Evolutionary conservation across 2,113 vertebrate genomes (phyloP), one percentile per base, ranked within the genome.

Genomic region (Mesoclemmys tuberculata): DNA sequence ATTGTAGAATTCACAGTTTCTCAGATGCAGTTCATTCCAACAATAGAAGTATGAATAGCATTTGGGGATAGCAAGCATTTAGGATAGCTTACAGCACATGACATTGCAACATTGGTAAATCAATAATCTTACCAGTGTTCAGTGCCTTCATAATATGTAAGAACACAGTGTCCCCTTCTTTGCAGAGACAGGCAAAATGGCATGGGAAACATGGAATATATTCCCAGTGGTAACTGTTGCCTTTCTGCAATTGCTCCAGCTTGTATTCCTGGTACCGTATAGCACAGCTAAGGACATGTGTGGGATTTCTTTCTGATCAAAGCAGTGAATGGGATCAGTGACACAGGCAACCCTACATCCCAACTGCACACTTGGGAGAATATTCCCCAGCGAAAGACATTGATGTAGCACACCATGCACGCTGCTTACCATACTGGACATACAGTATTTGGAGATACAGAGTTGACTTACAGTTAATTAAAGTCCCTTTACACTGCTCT

Each of bases 281-380:
- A 56, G 55, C 84, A 87, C 84, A 81, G 75, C 80, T 87, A 91
- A 82, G 58, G 78, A 94, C 46, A 29, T 95, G 95, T 81, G 81
- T 90, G 84, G 91, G 94, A 94, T 95, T 96, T 95, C 93, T 95
- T 97, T 96, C 86, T 87, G 78, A 94, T 95, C 89, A 94, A 95
- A 96, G 88, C 84, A 81, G 10, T 58, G 51, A 1, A 1, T 55
- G 88, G 82, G 91, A 54, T 90, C 85, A 81, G 46, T 31, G 77
- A 94, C 79, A 80, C 54, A 68, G 91, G 41, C 80, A 91, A 86
- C 56, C 49, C 51, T 29, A 21, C 82, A 38, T 58, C 92, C 58
- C 84, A 95, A 56, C 2, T 49, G 55, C 4, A 0, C 0, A 0
- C 68, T 85, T 12, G 2, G 84, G 29, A 80, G 82, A 58, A 24